phyloP scores from a whole-genome alignment of 2,888 invertebrate genomes.

The Nomada fabriciana region DNA sequence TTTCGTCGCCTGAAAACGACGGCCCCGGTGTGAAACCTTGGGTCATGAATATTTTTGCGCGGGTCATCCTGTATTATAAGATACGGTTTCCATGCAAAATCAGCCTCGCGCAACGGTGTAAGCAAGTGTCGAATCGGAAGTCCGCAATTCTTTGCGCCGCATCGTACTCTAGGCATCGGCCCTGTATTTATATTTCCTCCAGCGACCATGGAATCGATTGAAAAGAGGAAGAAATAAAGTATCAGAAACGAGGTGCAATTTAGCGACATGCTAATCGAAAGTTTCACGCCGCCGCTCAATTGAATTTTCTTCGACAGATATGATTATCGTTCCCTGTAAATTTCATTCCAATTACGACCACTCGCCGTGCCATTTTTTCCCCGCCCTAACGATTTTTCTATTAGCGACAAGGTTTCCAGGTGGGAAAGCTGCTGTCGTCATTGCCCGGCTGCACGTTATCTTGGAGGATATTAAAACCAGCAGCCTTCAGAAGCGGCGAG shows the following conservation, averaged over 20 bases:
- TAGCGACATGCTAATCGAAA: conserved; percentile 4
- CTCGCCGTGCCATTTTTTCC: neutral
- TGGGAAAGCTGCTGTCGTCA: neutral
- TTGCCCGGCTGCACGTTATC: too few species aligned
- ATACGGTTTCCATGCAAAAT: conserved; percentile 33
- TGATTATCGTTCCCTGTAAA: conserved; percentile 13
- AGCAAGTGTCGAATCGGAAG: neutral
- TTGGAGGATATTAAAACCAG: conserved; percentile 22
- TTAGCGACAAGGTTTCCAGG: neutral
- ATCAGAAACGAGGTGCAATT: conserved; percentile 10
- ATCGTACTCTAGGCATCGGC: too few species aligned
- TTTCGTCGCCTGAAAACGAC: conserved; percentile 8
- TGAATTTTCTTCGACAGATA: conserved; percentile 23
- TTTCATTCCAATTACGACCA: conserved; percentile 30
- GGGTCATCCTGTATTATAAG: conserved; percentile 38
- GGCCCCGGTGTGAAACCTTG: conserved; percentile 11
- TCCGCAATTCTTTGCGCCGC: neutral
- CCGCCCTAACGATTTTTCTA: conserved; percentile 21
- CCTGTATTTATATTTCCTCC: too few species aligned
- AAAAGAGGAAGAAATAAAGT: neutral
- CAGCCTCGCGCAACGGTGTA: conserved; percentile 6
- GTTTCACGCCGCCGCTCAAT: conserved; percentile 14
- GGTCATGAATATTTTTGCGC: conserved; percentile 52
- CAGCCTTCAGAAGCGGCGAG: neutral
- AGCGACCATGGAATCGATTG: too few species aligned